Evolutionary conservation across 2,888 invertebrate genomes (phyloP), one percentile per base, ranked within the genome.

Genomic region (Thalpophila matura): DNA sequence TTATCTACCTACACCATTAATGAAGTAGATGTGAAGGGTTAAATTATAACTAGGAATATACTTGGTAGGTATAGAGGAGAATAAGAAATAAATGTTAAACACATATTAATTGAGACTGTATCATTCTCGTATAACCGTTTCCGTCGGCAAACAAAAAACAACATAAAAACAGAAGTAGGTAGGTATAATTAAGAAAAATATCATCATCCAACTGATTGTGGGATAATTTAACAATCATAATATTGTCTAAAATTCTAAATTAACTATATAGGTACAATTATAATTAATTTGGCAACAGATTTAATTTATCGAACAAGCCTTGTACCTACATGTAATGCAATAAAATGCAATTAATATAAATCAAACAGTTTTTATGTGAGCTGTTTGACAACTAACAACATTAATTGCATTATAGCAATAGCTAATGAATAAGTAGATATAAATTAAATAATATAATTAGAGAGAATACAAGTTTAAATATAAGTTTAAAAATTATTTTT

Each of bases 71-170:
- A 14, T n/a, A n/a, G n/a, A 14, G 18, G 0, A 24, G 1, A 20
- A 51, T 10, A 27, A 33, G 0, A 27, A 27, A 33, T 9, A 3
- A 20, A 24, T 46, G 18, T 7, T 10, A 4, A 10, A 7, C 0
- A 6, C 7, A 26, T n/a, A n/a, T 35, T 16, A 1, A 27, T 3
- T 9, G 4, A 22, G 0, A 35, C n/a, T 31, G 14, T 27, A n/a
- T n/a, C n/a, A n/a, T 22, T 9, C 7, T 18, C 3, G 0, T 29
- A 18, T n/a, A 26, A 24, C 12, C 1, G 9, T 57, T 69, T 18
- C 71, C 71, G 71, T 51, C 71, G 71, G 71, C 54, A 74, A 51
- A 40, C 45, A 42, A 35, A 67, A 42, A 35, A 67, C 12, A 33
- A 24, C 9, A 20, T 31, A 6, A 37, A 54, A 37, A 9, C 24